Evolutionary conservation across 2,888 invertebrate species (phyloP), one percentile per base, ranked within the genome.

Genomic region (Junonia oenone): DNA sequence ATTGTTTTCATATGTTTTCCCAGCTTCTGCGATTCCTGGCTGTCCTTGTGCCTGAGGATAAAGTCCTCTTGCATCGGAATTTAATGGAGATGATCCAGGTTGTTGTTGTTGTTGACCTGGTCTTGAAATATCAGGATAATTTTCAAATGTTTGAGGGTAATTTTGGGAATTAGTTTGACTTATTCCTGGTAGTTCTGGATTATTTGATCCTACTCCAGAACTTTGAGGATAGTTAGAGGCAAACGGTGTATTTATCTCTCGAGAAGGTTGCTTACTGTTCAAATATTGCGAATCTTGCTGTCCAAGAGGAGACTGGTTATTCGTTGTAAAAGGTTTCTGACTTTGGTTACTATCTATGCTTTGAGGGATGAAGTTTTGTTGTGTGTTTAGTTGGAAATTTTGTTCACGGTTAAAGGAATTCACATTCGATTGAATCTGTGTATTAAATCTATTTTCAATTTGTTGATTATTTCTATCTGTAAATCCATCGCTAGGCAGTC

Each of bases 401-500:
- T 2, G 26, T 8, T 13, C 17, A n/a, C 27, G 31, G 29, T 50
- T 43, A 33, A 27, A 31, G 27, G 14, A 38, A 19, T 26, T 27
- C 37, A 19, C 17, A 29, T 37, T 35, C 3, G 14, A 37, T 45
- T 45, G 35, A 45, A 22, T 43, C 29, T 49, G 45, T 26, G 45
- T 19, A 37, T 51, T 51, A 40, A 22, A 48, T 40, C 22, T 11
- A 9, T 55, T 59, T 22, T 19, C 45, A 38, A 35, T 26, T 47
- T 47, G 46, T 29, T 46, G 22, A 14, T 40, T 19, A 29, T 51
- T 45, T 27, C 9, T 29, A 8, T 50, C 6, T 13, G 45, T 14
- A 26, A 6, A 35, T 26, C 26, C 22, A 2, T 22, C 19, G 15
- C 9, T 15, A 0, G n/a, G n/a, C 17, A 76, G 63, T 49, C 59